Percentiles rank a stretch among this genome's conserved stretches.
Conservation (phyloP, 2,113 vertebrate species). For the Dipodomys ordii region DNA sequence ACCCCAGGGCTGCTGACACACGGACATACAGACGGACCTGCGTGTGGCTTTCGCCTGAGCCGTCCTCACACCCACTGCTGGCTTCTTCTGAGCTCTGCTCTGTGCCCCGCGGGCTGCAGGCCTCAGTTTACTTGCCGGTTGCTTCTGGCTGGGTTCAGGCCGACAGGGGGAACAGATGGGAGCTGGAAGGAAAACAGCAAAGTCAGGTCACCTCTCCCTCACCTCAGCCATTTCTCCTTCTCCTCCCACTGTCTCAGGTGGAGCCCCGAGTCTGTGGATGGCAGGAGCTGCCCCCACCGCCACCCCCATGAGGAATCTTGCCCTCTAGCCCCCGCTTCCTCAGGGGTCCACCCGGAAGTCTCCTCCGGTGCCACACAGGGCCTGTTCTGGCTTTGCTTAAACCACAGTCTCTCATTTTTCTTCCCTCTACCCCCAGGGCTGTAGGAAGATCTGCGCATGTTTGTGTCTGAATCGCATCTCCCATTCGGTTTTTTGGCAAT, state of each 20-base stretch:
- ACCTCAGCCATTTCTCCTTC: too few relatives aligned
- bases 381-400: not conserved
- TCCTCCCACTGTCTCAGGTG: too few relatives aligned
- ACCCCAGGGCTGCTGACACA: too few relatives aligned
- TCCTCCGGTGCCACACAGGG: fast-evolving
- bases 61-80: not conserved
- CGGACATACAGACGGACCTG: not conserved
- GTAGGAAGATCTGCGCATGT: not conserved
- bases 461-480: not conserved
- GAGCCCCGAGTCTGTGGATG: not conserved
- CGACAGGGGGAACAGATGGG: not conserved
- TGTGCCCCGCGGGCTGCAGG: not conserved
- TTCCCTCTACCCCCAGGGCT: not conserved
- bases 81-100: not conserved
- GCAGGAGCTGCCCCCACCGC: not conserved
- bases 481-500: not conserved
- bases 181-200: not conserved
- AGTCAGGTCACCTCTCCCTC: too few relatives aligned
- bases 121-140: not conserved
- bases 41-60: not conserved
- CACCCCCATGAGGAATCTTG: not conserved
- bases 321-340: not conserved
- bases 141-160: not conserved
- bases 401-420: not conserved
- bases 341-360: not conserved